Percentiles rank a stretch among this genome's conserved stretches.
Conservation (phyloP, 2,113 vertebrate species). For the Callithrix jacchus region DNA sequence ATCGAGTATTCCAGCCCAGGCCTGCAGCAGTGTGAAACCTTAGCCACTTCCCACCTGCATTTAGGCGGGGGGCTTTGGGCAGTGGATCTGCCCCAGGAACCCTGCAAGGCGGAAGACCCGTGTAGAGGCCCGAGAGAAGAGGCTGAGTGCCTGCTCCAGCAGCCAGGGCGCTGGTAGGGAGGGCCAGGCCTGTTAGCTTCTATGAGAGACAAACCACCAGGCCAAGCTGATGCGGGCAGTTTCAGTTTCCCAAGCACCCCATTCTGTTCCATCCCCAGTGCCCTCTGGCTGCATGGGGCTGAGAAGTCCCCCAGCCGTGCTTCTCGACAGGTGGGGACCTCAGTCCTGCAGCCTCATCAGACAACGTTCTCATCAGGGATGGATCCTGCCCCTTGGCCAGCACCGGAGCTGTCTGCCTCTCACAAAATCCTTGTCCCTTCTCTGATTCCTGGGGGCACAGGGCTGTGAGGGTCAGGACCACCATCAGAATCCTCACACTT, state of each 20-base stretch:
- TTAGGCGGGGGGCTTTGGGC: not conserved
- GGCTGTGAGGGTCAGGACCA: not conserved
- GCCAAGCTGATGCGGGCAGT: not conserved
- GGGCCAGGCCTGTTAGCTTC: not conserved
- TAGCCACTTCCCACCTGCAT: not conserved
- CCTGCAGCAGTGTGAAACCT: not conserved
- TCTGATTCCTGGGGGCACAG: not conserved
- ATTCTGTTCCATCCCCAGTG: not conserved
- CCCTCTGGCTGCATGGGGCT: not conserved
- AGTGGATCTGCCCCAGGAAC: not conserved
- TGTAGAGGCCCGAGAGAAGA: not conserved
- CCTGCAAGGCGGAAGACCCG: not conserved
- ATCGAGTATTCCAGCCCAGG: no score
- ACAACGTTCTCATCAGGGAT: rapidly evolving
- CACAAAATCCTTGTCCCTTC: not conserved
- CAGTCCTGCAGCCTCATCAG: not conserved
- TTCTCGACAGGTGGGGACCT: not conserved
- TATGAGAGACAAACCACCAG: no score
- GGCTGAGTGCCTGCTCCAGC: no score
- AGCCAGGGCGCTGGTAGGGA: not conserved
- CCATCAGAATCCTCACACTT: not conserved
- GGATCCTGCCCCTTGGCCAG: not conserved
- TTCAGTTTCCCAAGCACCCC: not conserved
- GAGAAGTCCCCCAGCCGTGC: not conserved
- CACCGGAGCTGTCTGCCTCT: no score